These are phyloP conservation scores for Venustaconcha ellipsiformis DNA, from an alignment of 1,140 invertebrate genomes.

Conservation along the genomic window DNA sequence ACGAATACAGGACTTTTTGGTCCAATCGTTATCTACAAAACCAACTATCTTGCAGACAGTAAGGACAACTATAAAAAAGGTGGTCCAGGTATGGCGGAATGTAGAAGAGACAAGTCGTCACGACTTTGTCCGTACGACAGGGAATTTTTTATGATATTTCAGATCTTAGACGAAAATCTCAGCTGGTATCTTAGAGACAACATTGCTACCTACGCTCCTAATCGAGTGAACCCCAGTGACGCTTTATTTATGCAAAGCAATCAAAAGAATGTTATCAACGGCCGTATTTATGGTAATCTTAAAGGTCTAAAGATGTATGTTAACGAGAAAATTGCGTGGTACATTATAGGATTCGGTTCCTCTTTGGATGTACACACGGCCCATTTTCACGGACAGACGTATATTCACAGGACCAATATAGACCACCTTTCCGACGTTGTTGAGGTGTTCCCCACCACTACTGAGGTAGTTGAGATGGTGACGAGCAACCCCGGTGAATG, in stretches of 20 bases:
- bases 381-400: constrained; percentile 59
- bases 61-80: too few relatives aligned
- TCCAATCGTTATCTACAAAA: constrained; percentile 44
- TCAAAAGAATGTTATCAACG: constrained; percentile 51
- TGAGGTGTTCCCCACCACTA: constrained; percentile 50
- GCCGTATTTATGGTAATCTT: constrained; percentile 49
- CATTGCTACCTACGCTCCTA: constrained; percentile 39
- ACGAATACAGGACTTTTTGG: constrained; percentile 54
- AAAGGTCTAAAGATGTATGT: constrained; percentile 41
- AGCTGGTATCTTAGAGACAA: constrained; percentile 60
- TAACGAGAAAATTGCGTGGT: constrained; percentile 51
- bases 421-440: constrained; percentile 46
- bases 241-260: constrained; percentile 35
- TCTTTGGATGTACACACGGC: constrained; percentile 51
- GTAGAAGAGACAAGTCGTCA: constrained; percentile 27
- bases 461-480: constrained; percentile 47
- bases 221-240: constrained; percentile 15
- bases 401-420: constrained; percentile 27
- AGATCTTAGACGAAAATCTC: constrained; percentile 52
- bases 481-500: constrained; percentile 51
- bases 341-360: constrained; percentile 48
- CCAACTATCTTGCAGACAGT: too few relatives aligned
- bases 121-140: constrained; percentile 39
- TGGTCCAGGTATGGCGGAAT: constrained; percentile 31
- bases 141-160: constrained; percentile 54